Evolutionary conservation across 35 echinoderm and acorn worm species (phyloP), one percentile per base, ranked within the genome.

Genomic region (Anneissia japonica): DNA sequence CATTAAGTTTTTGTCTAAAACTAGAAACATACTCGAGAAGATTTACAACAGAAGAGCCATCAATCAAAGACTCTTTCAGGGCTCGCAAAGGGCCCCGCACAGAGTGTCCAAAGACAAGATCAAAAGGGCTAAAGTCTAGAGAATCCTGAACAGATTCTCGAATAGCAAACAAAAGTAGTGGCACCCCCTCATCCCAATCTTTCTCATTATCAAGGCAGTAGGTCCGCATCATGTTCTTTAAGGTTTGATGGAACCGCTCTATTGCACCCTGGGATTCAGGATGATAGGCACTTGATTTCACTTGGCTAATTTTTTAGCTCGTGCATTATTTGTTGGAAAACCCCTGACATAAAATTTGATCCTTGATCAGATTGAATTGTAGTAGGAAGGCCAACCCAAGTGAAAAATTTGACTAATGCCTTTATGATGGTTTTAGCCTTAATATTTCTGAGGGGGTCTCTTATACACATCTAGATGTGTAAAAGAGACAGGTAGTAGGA

Each of bases 161-260:
- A 39, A 46, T 76, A 76, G 93, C 93, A 88, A 94, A 94, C 76
- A 91, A 84, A 3, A 94, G 35, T 28, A 90, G 76, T 40, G 40
- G 76, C 11, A 94, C 75, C 16, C 93, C 88, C 37, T 95, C 88
- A 74, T 94, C 81, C 93, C 93, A 94, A 79, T 94, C 89, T 41
- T 88, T 94, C 17, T 85, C 46, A 88, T 73, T 88, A 26, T 90
- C 84, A 34, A 76, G 36, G 74, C 84, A 94, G 39, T 86, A 93
- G 1, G 79, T 77, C 32, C 35, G 87, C 21, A 91, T 81, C 85
- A 94, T 88, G 34, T 83, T 90, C 72, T 91, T 94, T 51, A 94
- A 37, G 29, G 93, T 94, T 85, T 88, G 88, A 32, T 94, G 93
- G 21, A 94, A 94, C n/a, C 88, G 14, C 37, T 85, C 81, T 40